Evolutionary conservation across 2,797 vertebrate species (phyloP).

Genomic region (Urosaurus nigricauda): DNA sequence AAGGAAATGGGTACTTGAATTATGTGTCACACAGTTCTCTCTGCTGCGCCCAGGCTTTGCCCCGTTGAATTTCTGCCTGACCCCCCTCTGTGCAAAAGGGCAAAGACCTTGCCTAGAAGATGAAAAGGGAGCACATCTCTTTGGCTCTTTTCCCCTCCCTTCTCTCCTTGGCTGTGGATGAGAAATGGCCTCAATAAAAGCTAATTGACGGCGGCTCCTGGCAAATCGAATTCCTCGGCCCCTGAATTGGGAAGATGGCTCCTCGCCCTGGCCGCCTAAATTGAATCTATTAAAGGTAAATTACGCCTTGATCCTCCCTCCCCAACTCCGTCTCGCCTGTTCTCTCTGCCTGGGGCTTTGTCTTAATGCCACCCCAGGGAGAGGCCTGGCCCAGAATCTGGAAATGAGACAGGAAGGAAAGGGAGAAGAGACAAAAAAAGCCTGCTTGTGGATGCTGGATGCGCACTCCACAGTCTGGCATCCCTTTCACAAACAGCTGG

Average conservation of each 20-base stretch:
- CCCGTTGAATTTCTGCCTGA: conserved; percentile 11
- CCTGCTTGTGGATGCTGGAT: neutral
- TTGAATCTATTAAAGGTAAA: conserved; percentile 71
- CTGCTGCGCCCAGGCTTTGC: too few relatives aligned
- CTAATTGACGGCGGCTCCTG: conserved; percentile 73
- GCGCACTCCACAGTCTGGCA: too few relatives aligned
- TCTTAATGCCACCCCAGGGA: neutral
- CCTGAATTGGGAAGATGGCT: conserved; percentile 72
- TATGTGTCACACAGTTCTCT: neutral
- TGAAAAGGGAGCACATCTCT: neutral
- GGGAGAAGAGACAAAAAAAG: neutral
- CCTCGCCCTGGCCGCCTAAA: conserved; percentile 64
- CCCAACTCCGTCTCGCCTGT: conserved; percentile 53
- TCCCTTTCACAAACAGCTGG: too few relatives aligned
- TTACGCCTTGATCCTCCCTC: conserved; percentile 55
- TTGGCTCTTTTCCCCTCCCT: conserved; percentile 35
- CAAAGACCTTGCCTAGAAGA: neutral
- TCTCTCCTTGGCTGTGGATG: conserved; percentile 66
- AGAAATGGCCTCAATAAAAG: conserved; percentile 73
- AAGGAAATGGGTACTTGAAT: too few relatives aligned
- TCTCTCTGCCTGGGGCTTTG: conserved; percentile 11
- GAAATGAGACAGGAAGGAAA: neutral
- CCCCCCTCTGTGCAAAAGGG: neutral
- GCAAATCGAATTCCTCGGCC: conserved; percentile 72
- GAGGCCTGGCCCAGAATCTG: neutral